Conservation (phyloP, 1,140 invertebrate species). For the Phymorhynchus buccinoides region DNA sequence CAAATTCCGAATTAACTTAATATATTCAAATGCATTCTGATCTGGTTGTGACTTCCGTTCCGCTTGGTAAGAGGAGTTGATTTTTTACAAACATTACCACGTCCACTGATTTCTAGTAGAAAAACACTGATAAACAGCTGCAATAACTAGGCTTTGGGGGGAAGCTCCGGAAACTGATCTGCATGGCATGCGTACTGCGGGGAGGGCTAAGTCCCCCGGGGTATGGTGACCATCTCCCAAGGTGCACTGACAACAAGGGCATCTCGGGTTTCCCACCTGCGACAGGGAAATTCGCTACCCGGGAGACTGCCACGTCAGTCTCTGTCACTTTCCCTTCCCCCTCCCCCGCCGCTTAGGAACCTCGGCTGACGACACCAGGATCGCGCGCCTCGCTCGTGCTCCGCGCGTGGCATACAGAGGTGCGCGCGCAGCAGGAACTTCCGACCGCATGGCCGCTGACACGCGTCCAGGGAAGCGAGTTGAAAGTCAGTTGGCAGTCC, state of each 20-base stretch:
- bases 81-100: too few relatives aligned
- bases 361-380: background rate
- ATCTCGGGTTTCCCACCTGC: constrained; percentile 25
- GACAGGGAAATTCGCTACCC: constrained; percentile 23
- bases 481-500: background rate
- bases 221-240: background rate
- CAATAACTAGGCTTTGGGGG: too few relatives aligned
- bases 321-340: constrained; percentile 21
- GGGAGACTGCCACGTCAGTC: constrained; percentile 30
- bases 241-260: constrained; percentile 6
- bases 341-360: background rate
- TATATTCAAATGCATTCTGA: too few relatives aligned
- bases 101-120: too few relatives aligned
- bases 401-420: constrained; percentile 14
- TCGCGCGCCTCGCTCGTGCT: constrained; percentile 10
- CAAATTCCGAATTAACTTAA: too few relatives aligned
- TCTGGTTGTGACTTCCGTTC: too few relatives aligned
- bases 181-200: background rate
- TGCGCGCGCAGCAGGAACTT: constrained; percentile 27
- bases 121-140: too few relatives aligned
- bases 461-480: background rate
- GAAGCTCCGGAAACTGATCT: background rate
- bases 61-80: too few relatives aligned
- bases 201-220: background rate
- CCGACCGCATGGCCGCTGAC: constrained; percentile 12